Evolutionary conservation across 2,888 invertebrate species (phyloP).

Genomic region (Drosophila neonasuta): DNA sequence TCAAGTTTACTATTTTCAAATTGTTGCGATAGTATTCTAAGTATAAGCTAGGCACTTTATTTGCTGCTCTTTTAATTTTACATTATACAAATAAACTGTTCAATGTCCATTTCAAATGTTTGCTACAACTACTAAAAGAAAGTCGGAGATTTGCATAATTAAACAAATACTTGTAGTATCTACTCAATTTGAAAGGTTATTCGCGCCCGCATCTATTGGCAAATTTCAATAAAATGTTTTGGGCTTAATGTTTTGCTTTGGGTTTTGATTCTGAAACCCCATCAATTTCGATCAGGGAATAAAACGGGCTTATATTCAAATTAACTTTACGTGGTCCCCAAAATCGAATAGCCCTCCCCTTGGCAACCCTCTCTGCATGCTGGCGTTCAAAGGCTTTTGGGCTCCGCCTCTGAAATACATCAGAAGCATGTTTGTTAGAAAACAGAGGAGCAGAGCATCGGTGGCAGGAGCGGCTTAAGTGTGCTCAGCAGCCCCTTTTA

Average conservation of each 20-base stretch:
- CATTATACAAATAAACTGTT: too few species aligned
- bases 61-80: background rate
- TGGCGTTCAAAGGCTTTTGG: conserved; percentile 2
- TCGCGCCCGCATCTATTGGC: conserved; percentile 18
- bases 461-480: conserved; percentile 50
- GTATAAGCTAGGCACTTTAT: too few species aligned
- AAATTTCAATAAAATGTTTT: conserved; percentile 21
- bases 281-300: conserved; percentile 49
- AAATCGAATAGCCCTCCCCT: conserved; percentile 14
- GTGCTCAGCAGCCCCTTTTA: conserved; percentile 45
- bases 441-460: conserved; percentile 11
- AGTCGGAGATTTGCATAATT: background rate
- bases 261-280: conserved; percentile 38
- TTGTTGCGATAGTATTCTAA: too few species aligned
- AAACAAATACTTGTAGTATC: background rate
- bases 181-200: background rate
- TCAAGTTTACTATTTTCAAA: too few species aligned
- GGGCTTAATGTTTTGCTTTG: conserved; percentile 20
- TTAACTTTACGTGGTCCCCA: conserved; percentile 38
- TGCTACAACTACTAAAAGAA: background rate
- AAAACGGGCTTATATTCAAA: conserved; percentile 52
- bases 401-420: conserved; percentile 2
- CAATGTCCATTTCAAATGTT: conserved; percentile 1
- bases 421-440: conserved; percentile 3
- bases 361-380: conserved; percentile 5